Evolutionary conservation across 2,888 invertebrate species (phyloP).

Genomic region (Trissolcus japonicus): DNA sequence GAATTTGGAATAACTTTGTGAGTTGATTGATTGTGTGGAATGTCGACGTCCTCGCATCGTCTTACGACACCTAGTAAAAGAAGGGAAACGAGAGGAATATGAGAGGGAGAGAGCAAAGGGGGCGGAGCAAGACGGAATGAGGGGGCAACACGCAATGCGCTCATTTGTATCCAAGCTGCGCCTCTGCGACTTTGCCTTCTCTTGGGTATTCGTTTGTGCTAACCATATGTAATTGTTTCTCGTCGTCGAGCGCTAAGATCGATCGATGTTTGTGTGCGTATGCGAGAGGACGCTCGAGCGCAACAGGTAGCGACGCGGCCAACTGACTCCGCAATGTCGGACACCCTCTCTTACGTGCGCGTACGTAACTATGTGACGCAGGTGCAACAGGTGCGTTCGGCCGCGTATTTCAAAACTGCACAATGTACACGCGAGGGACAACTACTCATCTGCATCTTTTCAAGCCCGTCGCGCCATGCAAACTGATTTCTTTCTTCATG

Average conservation of each 20-base stretch:
- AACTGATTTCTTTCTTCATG: background rate
- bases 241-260: conserved; percentile 34
- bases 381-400: conserved; percentile 52
- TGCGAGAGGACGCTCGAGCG: conserved; percentile 19
- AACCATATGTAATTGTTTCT: conserved; percentile 56
- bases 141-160: conserved; percentile 52
- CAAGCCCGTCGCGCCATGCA: conserved; percentile 5
- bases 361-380: conserved; percentile 46
- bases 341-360: conserved; percentile 42
- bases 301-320: conserved; percentile 49
- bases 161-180: conserved; percentile 56
- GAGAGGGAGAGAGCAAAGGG: conserved; percentile 6
- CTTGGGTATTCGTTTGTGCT: conserved; percentile 47
- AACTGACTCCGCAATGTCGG: conserved; percentile 35
- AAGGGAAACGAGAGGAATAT: conserved; percentile 1
- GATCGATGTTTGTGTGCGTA: conserved; percentile 23
- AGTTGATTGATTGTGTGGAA: conserved; percentile 50
- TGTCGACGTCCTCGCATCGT: conserved; percentile 39
- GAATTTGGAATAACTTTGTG: background rate
- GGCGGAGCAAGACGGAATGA: conserved; percentile 34
- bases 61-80: conserved; percentile 34
- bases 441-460: conserved; percentile 15
- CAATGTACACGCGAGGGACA: conserved; percentile 15
- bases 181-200: conserved; percentile 43
- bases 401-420: conserved; percentile 36